phyloP scores from a whole-genome alignment of 2,888 invertebrate species.

The Drosophila pegasa region DNA sequence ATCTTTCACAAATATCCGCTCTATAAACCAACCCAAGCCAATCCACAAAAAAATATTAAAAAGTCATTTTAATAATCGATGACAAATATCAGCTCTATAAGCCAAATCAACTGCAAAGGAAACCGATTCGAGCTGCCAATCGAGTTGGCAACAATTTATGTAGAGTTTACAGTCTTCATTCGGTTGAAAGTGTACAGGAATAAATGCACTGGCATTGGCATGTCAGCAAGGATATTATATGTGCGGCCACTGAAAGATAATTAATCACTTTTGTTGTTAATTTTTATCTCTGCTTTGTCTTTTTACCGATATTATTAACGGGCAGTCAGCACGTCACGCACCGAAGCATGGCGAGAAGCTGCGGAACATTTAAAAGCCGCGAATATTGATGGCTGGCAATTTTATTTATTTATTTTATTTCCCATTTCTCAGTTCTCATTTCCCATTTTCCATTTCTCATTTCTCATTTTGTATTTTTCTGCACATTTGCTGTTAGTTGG shows the following conservation, averaged over 20 bases:
- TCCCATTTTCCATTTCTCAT: not conserved
- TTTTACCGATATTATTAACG: constrained; percentile 64
- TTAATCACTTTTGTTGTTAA: not conserved
- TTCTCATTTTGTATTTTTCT: constrained; percentile 7
- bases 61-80: too few relatives aligned
- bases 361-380: constrained; percentile 16
- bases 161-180: not conserved
- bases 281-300: constrained; percentile 13
- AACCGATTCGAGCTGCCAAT: not conserved
- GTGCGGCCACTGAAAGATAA: not conserved
- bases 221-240: constrained; percentile 5
- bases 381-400: constrained; percentile 39
- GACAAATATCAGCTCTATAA: too few relatives aligned
- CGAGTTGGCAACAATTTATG: not conserved
- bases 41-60: too few relatives aligned
- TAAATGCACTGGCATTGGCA: not conserved
- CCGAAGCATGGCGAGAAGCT: constrained; percentile 15
- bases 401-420: constrained; percentile 17
- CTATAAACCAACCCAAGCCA: too few relatives aligned
- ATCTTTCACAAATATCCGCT: too few relatives aligned
- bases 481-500: constrained; percentile 43
- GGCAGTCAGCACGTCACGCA: constrained; percentile 51
- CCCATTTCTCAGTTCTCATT: constrained; percentile 6
- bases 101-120: too few relatives aligned
- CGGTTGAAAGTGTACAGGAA: not conserved